These are phyloP conservation scores for Erebia epiphron DNA, from an alignment of 2,888 invertebrate genomes.

Conservation along the genomic window DNA sequence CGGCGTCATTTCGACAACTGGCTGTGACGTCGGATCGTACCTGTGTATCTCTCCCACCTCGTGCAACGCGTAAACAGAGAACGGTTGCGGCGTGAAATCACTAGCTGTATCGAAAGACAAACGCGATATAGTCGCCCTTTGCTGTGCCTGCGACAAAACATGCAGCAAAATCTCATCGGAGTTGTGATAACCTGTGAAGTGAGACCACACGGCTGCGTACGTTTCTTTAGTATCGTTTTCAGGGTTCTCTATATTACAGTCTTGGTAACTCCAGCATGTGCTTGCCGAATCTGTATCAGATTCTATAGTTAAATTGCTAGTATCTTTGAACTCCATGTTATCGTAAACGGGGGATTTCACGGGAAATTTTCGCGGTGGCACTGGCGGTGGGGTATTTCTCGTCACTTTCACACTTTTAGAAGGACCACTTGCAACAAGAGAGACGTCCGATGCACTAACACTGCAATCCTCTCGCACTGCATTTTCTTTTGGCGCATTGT, in stretches of 20 bases:
- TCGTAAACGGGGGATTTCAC: constrained; percentile 58
- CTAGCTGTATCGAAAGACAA: constrained; percentile 70
- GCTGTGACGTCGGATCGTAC: constrained; percentile 49
- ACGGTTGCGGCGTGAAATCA: constrained; percentile 65
- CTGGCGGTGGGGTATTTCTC: constrained; percentile 50
- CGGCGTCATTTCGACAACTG: constrained; percentile 75
- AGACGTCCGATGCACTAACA: constrained; percentile 61
- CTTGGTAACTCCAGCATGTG: constrained; percentile 78
- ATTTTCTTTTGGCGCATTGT: constrained; percentile 43
- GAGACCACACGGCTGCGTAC: constrained; percentile 74
- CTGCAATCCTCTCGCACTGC: constrained; percentile 56
- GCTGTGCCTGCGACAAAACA: constrained; percentile 60
- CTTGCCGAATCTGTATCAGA: constrained; percentile 69
- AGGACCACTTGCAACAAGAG: constrained; percentile 68
- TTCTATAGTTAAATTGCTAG: constrained; percentile 44
- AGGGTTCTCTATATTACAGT: constrained; percentile 62
- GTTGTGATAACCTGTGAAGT: constrained; percentile 75
- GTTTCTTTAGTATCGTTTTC: constrained; percentile 58
- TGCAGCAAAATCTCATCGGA: constrained; percentile 67
- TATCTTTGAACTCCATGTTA: constrained; percentile 51
- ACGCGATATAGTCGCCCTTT: constrained; percentile 68
- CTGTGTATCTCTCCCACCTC: constrained; percentile 73
- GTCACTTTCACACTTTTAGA: constrained; percentile 49
- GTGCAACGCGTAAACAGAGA: constrained; percentile 68
- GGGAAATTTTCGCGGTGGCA: constrained; percentile 60